Percentiles rank a stretch among this genome's conserved stretches.
Conservation (phyloP, 2,797 vertebrate genomes). For the Darevskia mixta region DNA sequence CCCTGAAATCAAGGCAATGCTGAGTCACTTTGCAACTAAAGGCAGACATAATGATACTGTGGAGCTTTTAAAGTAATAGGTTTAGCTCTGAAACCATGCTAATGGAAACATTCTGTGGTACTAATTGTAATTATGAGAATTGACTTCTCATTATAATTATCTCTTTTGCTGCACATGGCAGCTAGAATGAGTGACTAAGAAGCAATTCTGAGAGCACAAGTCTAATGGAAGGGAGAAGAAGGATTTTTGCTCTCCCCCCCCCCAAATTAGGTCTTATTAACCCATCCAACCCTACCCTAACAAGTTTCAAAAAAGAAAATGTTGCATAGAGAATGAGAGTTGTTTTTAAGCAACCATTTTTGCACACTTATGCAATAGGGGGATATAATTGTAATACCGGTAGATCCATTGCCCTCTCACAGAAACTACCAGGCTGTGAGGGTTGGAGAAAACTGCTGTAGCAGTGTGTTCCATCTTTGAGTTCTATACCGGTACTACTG, state of each 20-base stretch:
- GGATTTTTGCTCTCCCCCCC: not conserved
- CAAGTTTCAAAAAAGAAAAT: slow-evolving; percentile 8
- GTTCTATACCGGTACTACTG: not conserved
- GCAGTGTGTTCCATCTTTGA: not conserved
- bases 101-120: slow-evolving; percentile 32
- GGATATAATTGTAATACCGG: not conserved
- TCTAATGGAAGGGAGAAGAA: not conserved
- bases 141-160: slow-evolving; percentile 33
- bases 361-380: not conserved
- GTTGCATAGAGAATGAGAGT: not conserved
- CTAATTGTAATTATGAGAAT: slow-evolving; percentile 29
- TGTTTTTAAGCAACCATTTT: not conserved
- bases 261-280: slow-evolving; percentile 2
- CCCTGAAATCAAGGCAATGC: slow-evolving; percentile 14
- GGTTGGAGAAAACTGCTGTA: not conserved
- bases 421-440: not conserved
- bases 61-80: slow-evolving; percentile 24
- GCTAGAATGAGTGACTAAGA: slow-evolving; percentile 11
- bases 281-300: not conserved
- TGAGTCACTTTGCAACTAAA: slow-evolving; percentile 19
- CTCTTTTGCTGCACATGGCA: not conserved
- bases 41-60: slow-evolving; percentile 25
- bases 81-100: slow-evolving; percentile 12
- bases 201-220: not conserved
- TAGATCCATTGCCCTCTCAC: not conserved